Conservation (phyloP, 2,797 vertebrate genomes). For the Sebastolobus altivelis region DNA sequence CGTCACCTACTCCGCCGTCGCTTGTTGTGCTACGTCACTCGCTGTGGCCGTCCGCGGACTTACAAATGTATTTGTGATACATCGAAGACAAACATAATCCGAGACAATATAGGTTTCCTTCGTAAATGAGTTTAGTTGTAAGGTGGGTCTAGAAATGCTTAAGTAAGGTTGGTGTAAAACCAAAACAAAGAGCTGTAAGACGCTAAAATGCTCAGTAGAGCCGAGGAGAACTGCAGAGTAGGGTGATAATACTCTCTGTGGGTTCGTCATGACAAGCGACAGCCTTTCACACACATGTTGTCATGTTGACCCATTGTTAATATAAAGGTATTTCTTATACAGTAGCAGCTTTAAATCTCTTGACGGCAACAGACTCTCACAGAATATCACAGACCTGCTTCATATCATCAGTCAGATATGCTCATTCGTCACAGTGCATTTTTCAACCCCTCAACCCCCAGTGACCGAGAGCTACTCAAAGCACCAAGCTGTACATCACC, state of each 20-base stretch:
- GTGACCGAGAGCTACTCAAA: too few relatives aligned
- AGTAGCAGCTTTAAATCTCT: neutral
- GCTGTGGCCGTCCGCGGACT: too few relatives aligned
- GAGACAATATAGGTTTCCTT: neutral
- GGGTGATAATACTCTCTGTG: neutral
- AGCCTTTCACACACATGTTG: neutral
- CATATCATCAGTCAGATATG: slow-evolving; percentile 3
- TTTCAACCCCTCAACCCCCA: neutral
- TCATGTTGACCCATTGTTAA: neutral
- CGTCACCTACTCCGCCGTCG: too few relatives aligned
- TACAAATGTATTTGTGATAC: too few relatives aligned
- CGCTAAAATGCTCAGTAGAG: neutral
- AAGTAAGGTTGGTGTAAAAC: neutral
- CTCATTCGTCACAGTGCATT: slow-evolving; percentile 10
- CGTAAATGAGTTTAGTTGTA: neutral
- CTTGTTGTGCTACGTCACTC: too few relatives aligned
- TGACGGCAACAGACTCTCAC: neutral
- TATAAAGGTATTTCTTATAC: neutral
- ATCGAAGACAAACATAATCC: too few relatives aligned
- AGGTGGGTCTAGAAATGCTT: neutral
- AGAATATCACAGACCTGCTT: slow-evolving; percentile 8
- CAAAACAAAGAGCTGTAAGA: neutral
- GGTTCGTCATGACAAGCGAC: neutral
- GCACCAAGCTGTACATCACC: too few relatives aligned
- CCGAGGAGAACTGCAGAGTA: rapidly evolving